A percentile compares a stretch with the other conserved stretches of the same genome.
phyloP scores from a whole-genome alignment of 2,797 vertebrate species.

The Gymnocypris eckloni region DNA sequence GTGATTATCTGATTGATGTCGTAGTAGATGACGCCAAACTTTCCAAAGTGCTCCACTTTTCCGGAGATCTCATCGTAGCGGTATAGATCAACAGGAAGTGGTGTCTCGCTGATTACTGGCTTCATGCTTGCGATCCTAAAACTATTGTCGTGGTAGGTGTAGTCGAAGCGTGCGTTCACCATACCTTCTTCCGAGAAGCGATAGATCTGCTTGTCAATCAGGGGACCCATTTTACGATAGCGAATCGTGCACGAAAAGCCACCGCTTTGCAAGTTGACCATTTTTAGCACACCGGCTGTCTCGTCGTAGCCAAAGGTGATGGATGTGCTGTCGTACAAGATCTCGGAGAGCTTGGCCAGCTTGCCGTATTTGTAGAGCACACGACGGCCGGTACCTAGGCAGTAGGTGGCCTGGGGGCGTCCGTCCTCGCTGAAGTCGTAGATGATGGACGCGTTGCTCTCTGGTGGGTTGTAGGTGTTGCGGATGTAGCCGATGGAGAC shows the following conservation, averaged over 20 bases:
- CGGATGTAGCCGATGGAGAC: constrained; percentile 96
- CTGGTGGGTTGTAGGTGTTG: constrained; percentile 96
- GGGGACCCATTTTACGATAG: constrained; percentile 95
- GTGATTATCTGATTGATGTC: constrained; percentile 99
- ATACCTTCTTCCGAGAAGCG: constrained; percentile 98
- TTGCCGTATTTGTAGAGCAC: constrained; percentile 99
- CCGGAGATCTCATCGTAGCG: constrained; percentile 96
- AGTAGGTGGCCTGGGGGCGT: constrained; percentile 89
- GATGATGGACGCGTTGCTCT: constrained; percentile 97
- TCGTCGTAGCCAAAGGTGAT: constrained; percentile 98
- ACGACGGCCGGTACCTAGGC: constrained; percentile 92
- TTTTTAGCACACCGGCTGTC: constrained; percentile 95
- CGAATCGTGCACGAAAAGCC: constrained; percentile 98
- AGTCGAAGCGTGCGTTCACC: constrained; percentile 98
- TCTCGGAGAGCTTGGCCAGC: constrained; percentile 93
- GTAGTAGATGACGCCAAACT: constrained; percentile 99
- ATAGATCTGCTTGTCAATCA: constrained; percentile 98
- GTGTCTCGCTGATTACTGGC: constrained; percentile 96
- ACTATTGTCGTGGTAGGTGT: constrained; percentile 98
- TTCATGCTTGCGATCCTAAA: constrained; percentile 99
- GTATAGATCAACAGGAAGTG: constrained; percentile 96
- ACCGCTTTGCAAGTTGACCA: constrained; percentile 97
- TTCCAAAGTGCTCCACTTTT: constrained; percentile 97
- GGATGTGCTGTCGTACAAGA: constrained; percentile 95
- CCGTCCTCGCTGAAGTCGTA: constrained; percentile 97